Conservation (phyloP, 2,888 invertebrate species). For the Leptarthrus brevirostris region DNA sequence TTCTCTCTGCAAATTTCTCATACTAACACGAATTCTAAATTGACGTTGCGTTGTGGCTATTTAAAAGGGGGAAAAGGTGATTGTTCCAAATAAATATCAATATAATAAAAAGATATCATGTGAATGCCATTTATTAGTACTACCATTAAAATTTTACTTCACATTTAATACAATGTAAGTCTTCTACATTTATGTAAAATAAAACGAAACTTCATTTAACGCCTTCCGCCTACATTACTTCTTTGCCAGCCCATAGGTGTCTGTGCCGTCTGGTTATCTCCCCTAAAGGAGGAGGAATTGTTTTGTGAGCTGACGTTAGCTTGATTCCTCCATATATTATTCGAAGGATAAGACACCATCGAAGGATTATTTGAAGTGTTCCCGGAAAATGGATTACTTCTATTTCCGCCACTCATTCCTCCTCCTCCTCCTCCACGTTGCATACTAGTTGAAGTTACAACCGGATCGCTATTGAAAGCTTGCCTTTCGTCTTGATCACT, state of each 20-base stretch:
- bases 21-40: no score
- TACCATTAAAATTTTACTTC: no score
- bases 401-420: slow-evolving; percentile 3
- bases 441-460: slow-evolving; percentile 20
- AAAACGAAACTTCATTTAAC: background rate
- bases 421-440: no score
- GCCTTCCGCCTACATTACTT: slow-evolving; percentile 6
- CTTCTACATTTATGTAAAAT: no score
- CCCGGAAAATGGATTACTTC: no score
- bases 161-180: no score
- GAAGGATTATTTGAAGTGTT: background rate
- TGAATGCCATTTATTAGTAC: no score
- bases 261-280: background rate
- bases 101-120: no score
- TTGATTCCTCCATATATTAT: slow-evolving; percentile 27
- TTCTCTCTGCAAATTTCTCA: no score
- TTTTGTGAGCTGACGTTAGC: background rate
- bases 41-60: no score
- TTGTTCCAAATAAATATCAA: no score
- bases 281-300: background rate
- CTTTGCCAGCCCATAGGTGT: slow-evolving; percentile 49
- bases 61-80: no score
- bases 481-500: background rate
- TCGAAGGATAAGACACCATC: slow-evolving; percentile 46
- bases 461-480: background rate